phyloP scores from a whole-genome alignment of 2,113 vertebrate genomes.

The Ibidorhyncha struthersii region DNA sequence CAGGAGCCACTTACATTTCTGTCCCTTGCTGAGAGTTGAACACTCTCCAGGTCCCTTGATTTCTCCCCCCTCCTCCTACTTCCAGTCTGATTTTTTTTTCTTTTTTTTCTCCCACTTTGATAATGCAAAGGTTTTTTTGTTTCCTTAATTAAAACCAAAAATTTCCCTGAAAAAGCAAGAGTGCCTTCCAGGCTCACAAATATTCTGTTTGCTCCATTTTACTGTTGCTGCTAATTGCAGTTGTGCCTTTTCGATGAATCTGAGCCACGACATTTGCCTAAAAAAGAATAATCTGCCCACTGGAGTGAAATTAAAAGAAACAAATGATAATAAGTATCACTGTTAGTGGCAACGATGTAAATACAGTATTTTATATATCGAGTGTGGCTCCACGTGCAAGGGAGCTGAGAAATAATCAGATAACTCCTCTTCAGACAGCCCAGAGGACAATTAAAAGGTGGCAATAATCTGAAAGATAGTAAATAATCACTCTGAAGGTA shows the following conservation, averaged over 20 bases:
- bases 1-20: slow-evolving; percentile 50
- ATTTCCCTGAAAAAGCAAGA: not conserved
- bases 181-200: not conserved
- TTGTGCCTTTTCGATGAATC: not conserved
- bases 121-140: not conserved
- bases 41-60: slow-evolving; percentile 56
- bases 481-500: not conserved
- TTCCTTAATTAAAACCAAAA: not conserved
- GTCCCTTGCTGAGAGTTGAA: slow-evolving; percentile 66
- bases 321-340: not conserved
- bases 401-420: not conserved
- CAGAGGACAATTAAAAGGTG: not conserved
- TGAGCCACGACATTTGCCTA: not conserved
- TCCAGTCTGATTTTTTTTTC: not conserved
- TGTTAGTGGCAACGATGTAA: not conserved
- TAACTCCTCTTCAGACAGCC: not conserved
- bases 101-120: not conserved
- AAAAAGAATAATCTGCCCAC: not conserved
- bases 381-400: not conserved
- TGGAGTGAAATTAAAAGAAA: not conserved
- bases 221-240: not conserved
- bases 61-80: not conserved
- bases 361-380: not conserved
- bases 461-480: not conserved
- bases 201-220: not conserved